Evolutionary conservation across 2,113 vertebrate genomes (phyloP).

Genomic region (Alectura lathami): DNA sequence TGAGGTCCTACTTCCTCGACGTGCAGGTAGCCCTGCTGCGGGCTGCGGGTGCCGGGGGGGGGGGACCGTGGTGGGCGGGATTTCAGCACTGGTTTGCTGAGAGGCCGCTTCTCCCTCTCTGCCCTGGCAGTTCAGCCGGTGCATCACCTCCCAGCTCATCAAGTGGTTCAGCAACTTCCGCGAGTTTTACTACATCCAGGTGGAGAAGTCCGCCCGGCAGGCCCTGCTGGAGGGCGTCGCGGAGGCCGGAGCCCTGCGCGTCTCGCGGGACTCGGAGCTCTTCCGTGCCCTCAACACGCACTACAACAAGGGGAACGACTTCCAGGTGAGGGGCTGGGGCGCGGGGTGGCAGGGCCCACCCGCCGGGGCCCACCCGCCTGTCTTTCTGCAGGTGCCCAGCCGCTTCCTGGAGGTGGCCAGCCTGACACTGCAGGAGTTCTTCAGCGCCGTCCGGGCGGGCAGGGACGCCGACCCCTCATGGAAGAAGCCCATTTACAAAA

Average conservation of each 20-base stretch:
- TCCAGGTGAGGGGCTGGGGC: conserved; percentile 79
- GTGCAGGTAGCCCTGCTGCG: conserved; percentile 84
- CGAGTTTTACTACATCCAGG: conserved; percentile 98
- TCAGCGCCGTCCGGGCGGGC: conserved; percentile 84
- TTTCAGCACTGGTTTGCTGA: background rate
- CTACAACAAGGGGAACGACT: conserved; percentile 96
- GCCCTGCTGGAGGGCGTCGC: conserved; percentile 85
- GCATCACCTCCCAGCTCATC: conserved; percentile 96
- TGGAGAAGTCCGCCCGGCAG: conserved; percentile 96
- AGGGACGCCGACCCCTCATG: conserved; percentile 94
- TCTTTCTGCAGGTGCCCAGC: conserved; percentile 85
- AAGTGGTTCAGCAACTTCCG: conserved; percentile 99
- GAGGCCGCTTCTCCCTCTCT: background rate
- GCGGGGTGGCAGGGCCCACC: background rate
- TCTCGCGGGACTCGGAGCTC: conserved; percentile 89
- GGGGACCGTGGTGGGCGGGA: background rate
- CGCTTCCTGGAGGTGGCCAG: conserved; percentile 92
- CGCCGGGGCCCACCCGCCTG: background rate
- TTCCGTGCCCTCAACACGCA: conserved; percentile 92
- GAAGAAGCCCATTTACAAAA: conserved; percentile 99
- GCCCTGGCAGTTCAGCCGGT: conserved; percentile 88
- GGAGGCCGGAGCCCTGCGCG: conserved; percentile 80
- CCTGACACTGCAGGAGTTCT: conserved; percentile 93
- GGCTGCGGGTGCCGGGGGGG: background rate
- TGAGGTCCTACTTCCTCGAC: conserved; percentile 92